Evolutionary conservation across 2,797 vertebrate genomes (phyloP).

Genomic region (Natrix natrix): DNA sequence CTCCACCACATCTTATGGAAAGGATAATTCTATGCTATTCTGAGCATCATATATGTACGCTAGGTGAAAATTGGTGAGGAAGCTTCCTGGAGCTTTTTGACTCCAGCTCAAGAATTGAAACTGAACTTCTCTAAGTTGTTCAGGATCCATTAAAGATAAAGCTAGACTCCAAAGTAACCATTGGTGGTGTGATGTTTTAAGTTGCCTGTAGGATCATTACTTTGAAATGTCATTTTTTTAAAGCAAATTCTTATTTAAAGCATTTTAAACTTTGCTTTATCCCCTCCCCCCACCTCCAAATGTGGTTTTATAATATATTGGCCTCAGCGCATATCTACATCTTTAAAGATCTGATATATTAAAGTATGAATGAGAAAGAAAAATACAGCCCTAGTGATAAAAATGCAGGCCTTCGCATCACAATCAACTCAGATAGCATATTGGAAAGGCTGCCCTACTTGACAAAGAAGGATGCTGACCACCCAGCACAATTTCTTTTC

Average conservation of each 20-base stretch:
- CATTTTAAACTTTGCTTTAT: not conserved
- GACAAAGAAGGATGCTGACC: not conserved
- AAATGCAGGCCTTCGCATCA: not conserved
- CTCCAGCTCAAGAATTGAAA: not conserved
- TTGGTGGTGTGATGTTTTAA: not conserved
- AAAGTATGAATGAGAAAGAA: not conserved
- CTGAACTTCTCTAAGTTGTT: not conserved
- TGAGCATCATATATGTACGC: not conserved
- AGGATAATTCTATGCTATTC: not conserved
- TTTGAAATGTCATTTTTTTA: not conserved
- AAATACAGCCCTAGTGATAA: not conserved
- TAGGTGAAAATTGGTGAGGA: not conserved
- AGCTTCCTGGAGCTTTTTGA: not conserved
- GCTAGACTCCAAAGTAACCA: not conserved
- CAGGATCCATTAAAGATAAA: not conserved
- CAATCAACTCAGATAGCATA: not conserved
- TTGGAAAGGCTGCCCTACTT: not conserved
- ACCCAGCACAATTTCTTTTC: not conserved
- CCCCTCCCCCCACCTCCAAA: not conserved
- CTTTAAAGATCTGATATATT: not conserved
- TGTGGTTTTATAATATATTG: not conserved
- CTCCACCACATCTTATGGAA: not conserved
- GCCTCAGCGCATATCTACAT: not conserved
- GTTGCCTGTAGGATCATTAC: not conserved
- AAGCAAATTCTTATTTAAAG: not conserved